phyloP scores from a whole-genome alignment of 2,113 vertebrate genomes.

The Cervus canadensis region DNA sequence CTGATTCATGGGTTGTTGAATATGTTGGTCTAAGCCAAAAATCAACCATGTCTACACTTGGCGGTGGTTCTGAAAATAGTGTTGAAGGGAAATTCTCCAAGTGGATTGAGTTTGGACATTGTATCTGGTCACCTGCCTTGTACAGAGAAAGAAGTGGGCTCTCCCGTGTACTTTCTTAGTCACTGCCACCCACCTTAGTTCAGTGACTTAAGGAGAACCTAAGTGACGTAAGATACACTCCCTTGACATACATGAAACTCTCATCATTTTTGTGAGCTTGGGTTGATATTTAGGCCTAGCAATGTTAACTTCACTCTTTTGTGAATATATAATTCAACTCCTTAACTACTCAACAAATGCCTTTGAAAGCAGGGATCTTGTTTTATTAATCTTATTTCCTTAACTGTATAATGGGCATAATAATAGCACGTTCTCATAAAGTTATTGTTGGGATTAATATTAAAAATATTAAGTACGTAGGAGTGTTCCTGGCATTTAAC shows the following conservation, averaged over 20 bases:
- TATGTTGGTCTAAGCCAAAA: neutral
- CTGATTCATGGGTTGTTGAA: neutral
- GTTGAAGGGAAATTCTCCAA: neutral
- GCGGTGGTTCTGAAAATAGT: neutral
- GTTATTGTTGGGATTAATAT: neutral
- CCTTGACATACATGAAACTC: neutral
- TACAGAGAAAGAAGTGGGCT: neutral
- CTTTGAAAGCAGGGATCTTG: neutral
- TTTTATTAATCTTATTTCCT: neutral
- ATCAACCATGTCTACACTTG: neutral
- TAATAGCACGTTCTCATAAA: neutral
- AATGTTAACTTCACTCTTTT: neutral
- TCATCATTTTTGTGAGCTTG: neutral
- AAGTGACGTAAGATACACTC: neutral
- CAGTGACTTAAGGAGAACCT: neutral
- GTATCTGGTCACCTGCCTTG: neutral
- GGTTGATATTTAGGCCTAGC: neutral
- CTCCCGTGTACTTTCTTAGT: neutral
- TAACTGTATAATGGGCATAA: neutral
- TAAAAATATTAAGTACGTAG: neutral
- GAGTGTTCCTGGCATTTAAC: neutral
- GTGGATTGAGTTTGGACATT: neutral
- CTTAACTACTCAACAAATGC: neutral
- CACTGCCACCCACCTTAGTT: neutral
- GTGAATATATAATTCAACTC: neutral